These are phyloP conservation scores for Peromyscus maniculatus DNA, from an alignment of 2,113 vertebrate genomes.

Conservation along the genomic window DNA sequence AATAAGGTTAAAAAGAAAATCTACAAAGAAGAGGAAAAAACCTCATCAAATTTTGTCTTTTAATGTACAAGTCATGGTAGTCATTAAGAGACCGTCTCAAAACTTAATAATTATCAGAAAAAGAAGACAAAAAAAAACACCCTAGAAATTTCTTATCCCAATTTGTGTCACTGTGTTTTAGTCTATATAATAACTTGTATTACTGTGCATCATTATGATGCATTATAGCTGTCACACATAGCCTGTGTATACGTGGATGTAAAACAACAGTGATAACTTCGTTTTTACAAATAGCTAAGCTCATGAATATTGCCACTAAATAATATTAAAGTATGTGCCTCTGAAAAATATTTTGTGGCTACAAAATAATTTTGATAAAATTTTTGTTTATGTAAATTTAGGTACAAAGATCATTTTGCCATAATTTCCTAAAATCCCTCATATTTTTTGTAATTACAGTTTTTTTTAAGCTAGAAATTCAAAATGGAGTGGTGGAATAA, in stretches of 20 bases:
- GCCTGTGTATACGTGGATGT: background rate
- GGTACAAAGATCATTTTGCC: conserved; percentile 4
- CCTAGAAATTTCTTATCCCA: conserved; percentile 54
- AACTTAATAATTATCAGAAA: conserved; percentile 74
- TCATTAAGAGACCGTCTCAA: conserved; percentile 64
- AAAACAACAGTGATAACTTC: background rate
- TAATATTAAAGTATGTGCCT: conserved; percentile 36
- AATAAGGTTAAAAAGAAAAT: conserved; percentile 60
- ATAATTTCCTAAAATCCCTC: background rate
- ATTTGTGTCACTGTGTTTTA: conserved; percentile 48
- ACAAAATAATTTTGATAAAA: conserved; percentile 51
- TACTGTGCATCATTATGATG: background rate
- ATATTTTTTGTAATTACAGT: background rate
- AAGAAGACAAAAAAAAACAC: conserved; percentile 3
- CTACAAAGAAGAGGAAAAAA: background rate
- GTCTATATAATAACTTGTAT: background rate
- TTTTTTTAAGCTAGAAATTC: conserved; percentile 28
- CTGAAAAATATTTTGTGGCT: conserved; percentile 12
- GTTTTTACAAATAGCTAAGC: conserved; percentile 40
- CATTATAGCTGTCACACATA: background rate
- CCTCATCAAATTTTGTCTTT: background rate
- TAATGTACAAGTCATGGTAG: conserved; percentile 44
- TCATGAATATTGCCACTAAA: conserved; percentile 27
- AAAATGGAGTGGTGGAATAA: background rate
- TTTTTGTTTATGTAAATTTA: background rate